Percentiles rank a stretch among this genome's conserved stretches.
phyloP scores from a whole-genome alignment of 2,113 vertebrate genomes.

The Aramus guarauna region DNA sequence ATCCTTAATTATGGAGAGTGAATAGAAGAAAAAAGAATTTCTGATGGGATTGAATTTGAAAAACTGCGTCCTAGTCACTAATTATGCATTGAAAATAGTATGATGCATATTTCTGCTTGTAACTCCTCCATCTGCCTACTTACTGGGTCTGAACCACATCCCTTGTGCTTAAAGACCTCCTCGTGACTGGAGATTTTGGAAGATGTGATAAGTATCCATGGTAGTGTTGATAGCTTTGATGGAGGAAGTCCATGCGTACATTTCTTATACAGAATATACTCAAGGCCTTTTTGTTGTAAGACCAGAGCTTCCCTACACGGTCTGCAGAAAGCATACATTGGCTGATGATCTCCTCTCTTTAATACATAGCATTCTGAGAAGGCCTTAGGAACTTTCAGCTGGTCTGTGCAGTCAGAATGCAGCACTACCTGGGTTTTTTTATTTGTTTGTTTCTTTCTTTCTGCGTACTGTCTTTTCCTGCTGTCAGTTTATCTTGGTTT shows the following conservation, averaged over 20 bases:
- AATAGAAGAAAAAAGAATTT: neutral
- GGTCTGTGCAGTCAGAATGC: neutral
- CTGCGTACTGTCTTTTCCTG: neutral
- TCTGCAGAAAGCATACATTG: neutral
- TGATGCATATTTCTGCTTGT: neutral
- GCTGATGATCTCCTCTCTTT: neutral
- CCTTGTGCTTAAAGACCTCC: neutral
- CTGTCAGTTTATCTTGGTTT: neutral
- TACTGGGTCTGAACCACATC: neutral
- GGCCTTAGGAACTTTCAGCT: neutral
- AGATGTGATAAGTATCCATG: neutral
- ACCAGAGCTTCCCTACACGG: neutral
- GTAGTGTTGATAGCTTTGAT: neutral
- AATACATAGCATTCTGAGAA: neutral
- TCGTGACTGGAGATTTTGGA: neutral
- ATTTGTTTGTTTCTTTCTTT: neutral
- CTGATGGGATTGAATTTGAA: neutral
- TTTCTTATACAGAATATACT: neutral
- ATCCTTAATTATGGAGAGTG: neutral
- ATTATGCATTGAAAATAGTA: neutral
- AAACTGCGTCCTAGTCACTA: neutral
- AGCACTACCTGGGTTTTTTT: neutral
- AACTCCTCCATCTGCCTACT: neutral
- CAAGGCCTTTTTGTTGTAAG: neutral
- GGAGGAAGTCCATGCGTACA: neutral